Evolutionary conservation across 2,113 vertebrate genomes (phyloP).

Genomic region (Stegastes partitus): DNA sequence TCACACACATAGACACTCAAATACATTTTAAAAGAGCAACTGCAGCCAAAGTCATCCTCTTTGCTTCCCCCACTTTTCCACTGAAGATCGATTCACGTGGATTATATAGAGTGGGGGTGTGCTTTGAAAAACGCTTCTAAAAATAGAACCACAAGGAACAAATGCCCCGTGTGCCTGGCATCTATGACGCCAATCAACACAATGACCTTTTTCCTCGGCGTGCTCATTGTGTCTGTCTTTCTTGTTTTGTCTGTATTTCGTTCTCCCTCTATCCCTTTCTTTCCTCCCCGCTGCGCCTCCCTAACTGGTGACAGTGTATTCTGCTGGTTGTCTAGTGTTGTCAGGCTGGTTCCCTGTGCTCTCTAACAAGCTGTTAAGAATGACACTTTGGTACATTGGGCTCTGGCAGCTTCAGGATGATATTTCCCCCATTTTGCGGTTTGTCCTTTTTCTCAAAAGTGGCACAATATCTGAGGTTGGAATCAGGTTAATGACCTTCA

Average conservation of each 20-base stretch:
- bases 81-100: constrained; percentile 59
- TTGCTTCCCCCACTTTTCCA: constrained; percentile 29
- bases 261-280: constrained; percentile 1
- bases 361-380: constrained; percentile 52
- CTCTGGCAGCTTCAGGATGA: constrained; percentile 45
- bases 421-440: constrained; percentile 22
- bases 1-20: background rate
- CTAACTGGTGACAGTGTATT: constrained; percentile 22
- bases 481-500: constrained; percentile 44
- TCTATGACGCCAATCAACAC: constrained; percentile 35
- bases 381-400: constrained; percentile 41
- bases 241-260: background rate
- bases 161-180: constrained; percentile 14
- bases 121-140: constrained; percentile 56
- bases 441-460: constrained; percentile 46
- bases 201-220: constrained; percentile 53
- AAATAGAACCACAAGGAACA: constrained; percentile 47
- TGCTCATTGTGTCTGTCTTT: constrained; percentile 12
- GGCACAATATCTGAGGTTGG: constrained; percentile 16
- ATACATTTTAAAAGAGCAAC: constrained; percentile 46
- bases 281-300: constrained; percentile 1
- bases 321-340: constrained; percentile 30
- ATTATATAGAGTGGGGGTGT: constrained; percentile 37
- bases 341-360: constrained; percentile 37
- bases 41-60: constrained; percentile 34